Percentiles rank a stretch among this genome's conserved stretches.
Conservation (phyloP, 2,888 invertebrate species). For the Trachelus stipa region DNA sequence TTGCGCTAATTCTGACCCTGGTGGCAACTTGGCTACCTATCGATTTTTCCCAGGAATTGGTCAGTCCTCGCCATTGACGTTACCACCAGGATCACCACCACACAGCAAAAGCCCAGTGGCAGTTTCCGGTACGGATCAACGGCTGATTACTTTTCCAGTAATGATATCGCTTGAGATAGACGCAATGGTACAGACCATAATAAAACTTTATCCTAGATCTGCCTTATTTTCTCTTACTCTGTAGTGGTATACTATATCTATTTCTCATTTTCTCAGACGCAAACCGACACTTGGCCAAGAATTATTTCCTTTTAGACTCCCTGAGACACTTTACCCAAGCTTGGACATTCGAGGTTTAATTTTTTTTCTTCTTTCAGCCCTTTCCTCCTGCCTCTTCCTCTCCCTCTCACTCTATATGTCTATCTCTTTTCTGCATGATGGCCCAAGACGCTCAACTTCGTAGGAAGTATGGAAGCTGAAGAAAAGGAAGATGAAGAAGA, state of each 20-base stretch:
- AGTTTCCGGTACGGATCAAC: neutral
- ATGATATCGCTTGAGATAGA: neutral
- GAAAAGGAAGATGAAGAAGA: neutral
- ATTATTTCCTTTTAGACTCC: neutral
- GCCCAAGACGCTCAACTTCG: slow-evolving; percentile 17
- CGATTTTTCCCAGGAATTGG: neutral
- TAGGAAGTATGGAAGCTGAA: neutral
- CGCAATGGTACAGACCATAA: neutral
- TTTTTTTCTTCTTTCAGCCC: neutral
- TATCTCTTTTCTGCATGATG: slow-evolving; percentile 1
- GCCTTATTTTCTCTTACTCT: neutral
- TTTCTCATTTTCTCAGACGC: slow-evolving; percentile 11
- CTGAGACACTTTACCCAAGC: neutral
- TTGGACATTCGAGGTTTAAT: slow-evolving; percentile 4
- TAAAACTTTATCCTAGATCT: neutral
- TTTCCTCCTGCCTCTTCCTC: neutral
- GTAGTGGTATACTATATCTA: slow-evolving; percentile 2
- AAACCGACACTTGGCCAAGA: neutral
- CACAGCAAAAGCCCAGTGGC: neutral
- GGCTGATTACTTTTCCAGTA: neutral
- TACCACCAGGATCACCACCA: neutral
- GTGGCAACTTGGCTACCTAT: neutral
- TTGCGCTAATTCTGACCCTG: neutral
- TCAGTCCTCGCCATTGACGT: neutral
- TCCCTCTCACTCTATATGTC: neutral